Base-by-base conservation (phyloP, 1,140 invertebrate species). In the Oncopeltus fasciatus region DNA sequence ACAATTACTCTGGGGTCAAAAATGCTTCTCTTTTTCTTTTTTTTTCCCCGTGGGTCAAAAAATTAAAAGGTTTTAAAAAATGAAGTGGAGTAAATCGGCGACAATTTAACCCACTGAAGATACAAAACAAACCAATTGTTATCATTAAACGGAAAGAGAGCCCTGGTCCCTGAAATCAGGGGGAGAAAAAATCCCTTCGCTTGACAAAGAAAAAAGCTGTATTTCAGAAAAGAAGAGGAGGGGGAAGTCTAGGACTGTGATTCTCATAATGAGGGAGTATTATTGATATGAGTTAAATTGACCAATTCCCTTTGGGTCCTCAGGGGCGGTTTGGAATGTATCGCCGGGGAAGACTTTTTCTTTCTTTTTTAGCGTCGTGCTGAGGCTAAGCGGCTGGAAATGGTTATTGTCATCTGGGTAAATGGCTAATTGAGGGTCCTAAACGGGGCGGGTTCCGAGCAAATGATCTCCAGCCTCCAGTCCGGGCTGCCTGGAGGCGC, bases 371-470 rank as follows among this genome's bases (percentile, higher is more conserved):
- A 14, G 5, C 26, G 21, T 24, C 18, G 18, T 3, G 5, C 14
- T 27, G 3, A 12, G 5, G 1, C 18, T 24, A n/a, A n/a, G n/a
- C n/a, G n/a, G n/a, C 21, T 49, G n/a, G 4, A 20, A 24, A 27
- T 27, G 49, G 49, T 53, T 53, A 53, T 53, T 53, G 49, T 53
- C 49, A 53, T 53, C 49, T 53, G 49, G n/a, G 49, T 53, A 53
- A 53, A 53, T 53, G 24, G 49, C 49, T 53, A 53, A 53, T 53
- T 24, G 49, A 9, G 5, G 49, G 49, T 53, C 49, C 49, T 53
- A 53, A 53, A 53, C 49, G 49, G 49, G 49, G 26, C 49, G 49
- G n/a, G n/a, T n/a, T 53, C 26, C 26, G 49, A 53, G 49, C 20
- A 18, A 53, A 53, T 53, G 49, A 53, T 53, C 49, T 11, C 14